Base-by-base conservation (phyloP, 2,888 invertebrate genomes). In the Ceratothoa steindachneri region DNA sequence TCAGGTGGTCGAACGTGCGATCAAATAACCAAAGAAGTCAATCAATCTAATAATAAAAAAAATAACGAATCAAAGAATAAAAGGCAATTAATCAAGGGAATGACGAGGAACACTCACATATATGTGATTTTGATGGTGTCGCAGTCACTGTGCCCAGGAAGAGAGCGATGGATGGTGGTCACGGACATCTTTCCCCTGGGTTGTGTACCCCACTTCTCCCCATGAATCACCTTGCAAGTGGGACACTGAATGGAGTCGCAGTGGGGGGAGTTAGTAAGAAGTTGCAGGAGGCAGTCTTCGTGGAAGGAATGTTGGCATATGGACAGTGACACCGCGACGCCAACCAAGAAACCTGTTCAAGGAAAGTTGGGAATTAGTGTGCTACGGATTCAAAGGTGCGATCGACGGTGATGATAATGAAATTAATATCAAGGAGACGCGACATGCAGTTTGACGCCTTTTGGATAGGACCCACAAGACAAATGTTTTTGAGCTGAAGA, bases 111-210 rank as follows among this genome's bases (percentile, higher is more conserved):
- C n/a, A 65, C 75, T 74, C 52, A 92, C 90, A 90, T 90, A 83
- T 93, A 93, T 69, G 90, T 90, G 83, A 95, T 92, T 83, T 92
- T 90, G 82, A 95, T 92, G 52, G 93, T 92, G 81, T 89, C 87
- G 81, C 87, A 87, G 82, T 87, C 87, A 71, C 87, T 86, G 83
- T 89, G 89, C 0, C 92, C 91, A 71, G 93, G 90, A 82, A 93
- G 83, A 77, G 82, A 80, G 27, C 81, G 77, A 2, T 81, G 78
- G 29, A 84, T 73, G 2, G 80, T 77, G 31, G 80, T 81, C 70
- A 82, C 84, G 66, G 82, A 81, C 85, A 85, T 85, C 27, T 81
- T 80, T 7, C 85, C 85, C 7, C 80, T 77, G 0, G 94, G 93
- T 85, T 93, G 93, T 84, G 90, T 92, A 53, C 92, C 92, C 81